phyloP scores from a whole-genome alignment of 2,888 invertebrate species.

The Mythimna loreyi region DNA sequence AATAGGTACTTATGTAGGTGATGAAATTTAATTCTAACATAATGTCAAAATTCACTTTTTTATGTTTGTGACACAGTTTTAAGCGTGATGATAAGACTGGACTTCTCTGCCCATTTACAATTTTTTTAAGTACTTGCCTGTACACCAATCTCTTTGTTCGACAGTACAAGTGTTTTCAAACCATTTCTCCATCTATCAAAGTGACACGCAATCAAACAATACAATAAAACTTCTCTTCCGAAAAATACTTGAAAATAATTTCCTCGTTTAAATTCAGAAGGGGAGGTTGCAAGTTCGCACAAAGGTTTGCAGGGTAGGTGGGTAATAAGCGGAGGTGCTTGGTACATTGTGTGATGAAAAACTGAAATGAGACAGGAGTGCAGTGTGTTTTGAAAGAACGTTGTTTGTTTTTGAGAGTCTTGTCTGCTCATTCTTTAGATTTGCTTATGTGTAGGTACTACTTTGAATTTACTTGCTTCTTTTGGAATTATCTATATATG shows the following conservation, averaged over 20 bases:
- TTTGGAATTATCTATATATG: not conserved
- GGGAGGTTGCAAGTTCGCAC: constrained; percentile 77
- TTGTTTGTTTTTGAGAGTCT: constrained; percentile 74
- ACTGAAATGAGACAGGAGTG: constrained; percentile 77
- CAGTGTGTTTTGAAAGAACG: constrained; percentile 75
- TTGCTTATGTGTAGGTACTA: not conserved
- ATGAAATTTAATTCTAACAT: not conserved
- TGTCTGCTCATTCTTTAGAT: not conserved
- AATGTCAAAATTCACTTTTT: not conserved
- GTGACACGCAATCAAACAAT: constrained; percentile 91
- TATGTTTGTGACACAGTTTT: not conserved
- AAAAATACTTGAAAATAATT: constrained; percentile 91
- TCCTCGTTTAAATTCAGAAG: constrained; percentile 90
- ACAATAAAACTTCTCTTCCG: constrained; percentile 90
- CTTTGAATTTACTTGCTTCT: not conserved
- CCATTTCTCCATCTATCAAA: constrained; percentile 88
- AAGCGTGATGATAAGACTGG: not conserved
- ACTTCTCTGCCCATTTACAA: rapidly evolving
- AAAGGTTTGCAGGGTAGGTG: constrained; percentile 78
- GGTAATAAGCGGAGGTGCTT: constrained; percentile 80
- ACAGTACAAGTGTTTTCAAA: constrained; percentile 78
- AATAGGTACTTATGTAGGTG: not conserved
- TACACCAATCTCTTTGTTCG: not conserved
- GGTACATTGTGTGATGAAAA: constrained; percentile 80
- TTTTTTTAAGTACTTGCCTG: not conserved